A percentile compares a stretch with the other conserved stretches of the same genome.
These are phyloP conservation scores for Arbacia lixula DNA, from an alignment of 53 echinoderm and acorn worm species.

Conservation along the genomic window DNA sequence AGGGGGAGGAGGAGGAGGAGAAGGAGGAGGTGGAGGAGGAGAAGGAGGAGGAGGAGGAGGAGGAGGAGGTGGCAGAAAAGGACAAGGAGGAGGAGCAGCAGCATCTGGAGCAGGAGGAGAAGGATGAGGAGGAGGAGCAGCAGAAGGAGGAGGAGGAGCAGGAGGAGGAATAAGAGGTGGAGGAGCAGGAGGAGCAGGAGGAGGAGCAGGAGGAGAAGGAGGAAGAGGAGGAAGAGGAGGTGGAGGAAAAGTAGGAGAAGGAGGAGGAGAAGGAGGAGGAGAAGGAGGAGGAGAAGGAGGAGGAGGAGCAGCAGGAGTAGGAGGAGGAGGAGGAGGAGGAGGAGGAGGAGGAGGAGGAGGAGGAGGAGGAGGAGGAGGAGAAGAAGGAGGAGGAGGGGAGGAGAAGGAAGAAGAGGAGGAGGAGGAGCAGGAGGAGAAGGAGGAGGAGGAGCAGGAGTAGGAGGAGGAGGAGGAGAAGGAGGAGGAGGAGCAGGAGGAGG, in stretches of 20 bases:
- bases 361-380: background rate
- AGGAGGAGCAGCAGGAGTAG: background rate
- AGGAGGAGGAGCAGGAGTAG: background rate
- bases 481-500: background rate
- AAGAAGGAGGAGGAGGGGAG: background rate
- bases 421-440: conserved; percentile 6
- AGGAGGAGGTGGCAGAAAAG: background rate
- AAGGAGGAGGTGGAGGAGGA: background rate
- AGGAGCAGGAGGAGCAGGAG: background rate
- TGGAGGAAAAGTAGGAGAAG: background rate
- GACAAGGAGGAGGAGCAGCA: background rate
- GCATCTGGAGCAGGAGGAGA: background rate
- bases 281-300: background rate
- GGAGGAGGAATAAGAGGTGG: background rate
- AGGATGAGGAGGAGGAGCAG: background rate
- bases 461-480: background rate
- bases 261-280: background rate
- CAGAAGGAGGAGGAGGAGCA: background rate
- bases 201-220: background rate
- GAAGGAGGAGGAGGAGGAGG: background rate
- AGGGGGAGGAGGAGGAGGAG: background rate
- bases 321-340: background rate
- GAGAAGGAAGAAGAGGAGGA: background rate
- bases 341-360: background rate
- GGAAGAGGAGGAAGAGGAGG: background rate